A percentile compares a stretch with the other conserved stretches of the same genome.
These are phyloP conservation scores for Takifugu flavidus DNA, from an alignment of 2,113 vertebrate genomes.

Conservation along the genomic window DNA sequence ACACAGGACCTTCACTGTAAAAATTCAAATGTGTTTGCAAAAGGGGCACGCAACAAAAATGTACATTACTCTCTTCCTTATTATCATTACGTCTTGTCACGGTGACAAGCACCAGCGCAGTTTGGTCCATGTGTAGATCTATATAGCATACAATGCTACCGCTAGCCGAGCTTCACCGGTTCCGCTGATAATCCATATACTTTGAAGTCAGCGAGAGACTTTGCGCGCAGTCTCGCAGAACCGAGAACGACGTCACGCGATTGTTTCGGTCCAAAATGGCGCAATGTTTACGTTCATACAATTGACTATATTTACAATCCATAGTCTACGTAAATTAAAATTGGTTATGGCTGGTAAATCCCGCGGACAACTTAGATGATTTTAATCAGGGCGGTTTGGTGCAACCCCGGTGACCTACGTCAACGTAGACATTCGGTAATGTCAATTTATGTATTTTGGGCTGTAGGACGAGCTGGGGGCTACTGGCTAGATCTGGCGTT, in stretches of 20 bases:
- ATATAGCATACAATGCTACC: background rate
- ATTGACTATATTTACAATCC: conserved; percentile 2
- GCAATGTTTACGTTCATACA: conserved; percentile 65
- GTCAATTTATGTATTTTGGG: background rate
- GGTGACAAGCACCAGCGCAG: too few species aligned
- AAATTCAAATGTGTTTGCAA: too few species aligned
- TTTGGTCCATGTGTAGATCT: conserved; percentile 23
- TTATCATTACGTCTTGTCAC: too few species aligned
- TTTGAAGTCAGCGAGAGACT: conserved; percentile 2
- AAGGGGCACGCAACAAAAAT: too few species aligned
- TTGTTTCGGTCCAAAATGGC: conserved; percentile 64
- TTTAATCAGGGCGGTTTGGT: background rate
- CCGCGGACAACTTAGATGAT: conserved; percentile 28
- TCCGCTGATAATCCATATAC: background rate
- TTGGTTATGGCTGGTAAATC: conserved; percentile 31
- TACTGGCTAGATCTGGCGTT: conserved; percentile 7
- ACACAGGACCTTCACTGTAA: background rate
- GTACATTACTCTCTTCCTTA: too few species aligned
- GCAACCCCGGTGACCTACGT: background rate
- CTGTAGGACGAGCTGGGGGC: conserved; percentile 18
- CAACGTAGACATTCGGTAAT: conserved; percentile 25
- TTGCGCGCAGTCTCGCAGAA: background rate
- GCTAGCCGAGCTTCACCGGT: fast-evolving
- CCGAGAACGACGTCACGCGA: conserved; percentile 9
- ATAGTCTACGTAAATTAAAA: too few species aligned